These are phyloP conservation scores for Enteromius argenteus DNA, from an alignment of 2,797 vertebrate genomes.

Conservation along the genomic window DNA sequence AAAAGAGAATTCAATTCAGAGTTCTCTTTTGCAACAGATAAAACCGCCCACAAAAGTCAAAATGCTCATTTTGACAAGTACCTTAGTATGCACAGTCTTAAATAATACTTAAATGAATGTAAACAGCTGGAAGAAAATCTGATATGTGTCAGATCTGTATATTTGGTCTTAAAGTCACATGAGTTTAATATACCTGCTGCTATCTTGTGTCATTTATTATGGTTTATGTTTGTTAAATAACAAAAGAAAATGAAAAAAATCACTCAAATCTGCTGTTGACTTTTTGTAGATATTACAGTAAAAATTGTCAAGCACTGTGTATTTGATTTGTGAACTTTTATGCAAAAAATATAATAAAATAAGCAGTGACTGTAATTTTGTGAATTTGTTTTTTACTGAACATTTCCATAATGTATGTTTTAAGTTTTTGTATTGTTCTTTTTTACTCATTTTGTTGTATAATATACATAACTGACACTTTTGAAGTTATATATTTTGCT, in stretches of 20 bases:
- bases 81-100: neutral
- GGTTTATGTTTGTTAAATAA: neutral
- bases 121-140: neutral
- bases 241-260: neutral
- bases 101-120: neutral
- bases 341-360: neutral
- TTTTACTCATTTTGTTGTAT: neutral
- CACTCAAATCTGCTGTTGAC: neutral
- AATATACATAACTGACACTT: neutral
- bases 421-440: neutral
- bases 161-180: neutral
- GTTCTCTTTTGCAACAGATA: neutral
- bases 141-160: neutral
- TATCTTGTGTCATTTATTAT: neutral
- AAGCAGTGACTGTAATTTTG: neutral
- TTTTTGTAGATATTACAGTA: neutral
- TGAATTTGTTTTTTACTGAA: neutral
- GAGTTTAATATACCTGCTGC: constrained; percentile 1
- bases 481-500: neutral
- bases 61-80: neutral
- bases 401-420: neutral
- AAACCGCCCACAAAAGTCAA: neutral
- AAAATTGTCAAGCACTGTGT: neutral
- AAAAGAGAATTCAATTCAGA: neutral
- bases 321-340: neutral